Evolutionary conservation across 2,113 vertebrate genomes (phyloP).

Genomic region (Pachypanchax playfairii): DNA sequence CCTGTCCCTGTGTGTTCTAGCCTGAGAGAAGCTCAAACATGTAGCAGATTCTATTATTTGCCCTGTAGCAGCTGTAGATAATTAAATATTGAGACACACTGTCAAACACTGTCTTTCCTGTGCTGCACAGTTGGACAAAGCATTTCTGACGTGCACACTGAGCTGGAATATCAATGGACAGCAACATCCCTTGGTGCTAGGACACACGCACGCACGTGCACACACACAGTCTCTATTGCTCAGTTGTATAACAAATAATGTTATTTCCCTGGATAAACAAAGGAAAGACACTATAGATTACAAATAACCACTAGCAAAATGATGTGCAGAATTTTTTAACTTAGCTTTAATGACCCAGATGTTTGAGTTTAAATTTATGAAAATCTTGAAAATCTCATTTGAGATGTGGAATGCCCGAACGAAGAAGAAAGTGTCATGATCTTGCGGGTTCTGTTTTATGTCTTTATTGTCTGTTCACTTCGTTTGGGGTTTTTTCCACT

Average conservation of each 20-base stretch:
- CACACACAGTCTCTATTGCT: slow-evolving; percentile 7
- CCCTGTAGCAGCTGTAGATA: slow-evolving; percentile 70
- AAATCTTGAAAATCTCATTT: too few species aligned
- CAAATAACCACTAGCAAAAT: slow-evolving; percentile 1
- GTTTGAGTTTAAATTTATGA: too few species aligned
- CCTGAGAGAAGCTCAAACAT: slow-evolving; percentile 41
- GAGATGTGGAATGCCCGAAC: too few species aligned
- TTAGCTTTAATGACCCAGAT: too few species aligned
- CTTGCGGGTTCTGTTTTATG: too few species aligned
- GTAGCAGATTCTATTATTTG: slow-evolving; percentile 58
- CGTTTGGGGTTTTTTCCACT: too few species aligned
- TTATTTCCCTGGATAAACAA: slow-evolving; percentile 9
- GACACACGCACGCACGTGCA: slow-evolving; percentile 32
- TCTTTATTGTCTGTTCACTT: too few species aligned
- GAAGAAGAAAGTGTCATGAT: too few species aligned
- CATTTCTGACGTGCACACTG: slow-evolving; percentile 61
- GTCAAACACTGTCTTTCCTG: slow-evolving; percentile 67
- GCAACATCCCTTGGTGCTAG: slow-evolving; percentile 23
- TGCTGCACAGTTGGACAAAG: slow-evolving; percentile 57
- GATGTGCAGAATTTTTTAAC: background rate
- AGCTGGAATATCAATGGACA: slow-evolving; percentile 73
- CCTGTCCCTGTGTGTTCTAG: slow-evolving; percentile 3
- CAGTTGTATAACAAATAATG: slow-evolving; percentile 24
- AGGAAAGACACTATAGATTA: background rate
- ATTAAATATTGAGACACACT: slow-evolving; percentile 70